A percentile compares a stretch with the other conserved stretches of the same genome.
phyloP scores from a whole-genome alignment of 2,797 vertebrate species.

The Ibycter americanus region DNA sequence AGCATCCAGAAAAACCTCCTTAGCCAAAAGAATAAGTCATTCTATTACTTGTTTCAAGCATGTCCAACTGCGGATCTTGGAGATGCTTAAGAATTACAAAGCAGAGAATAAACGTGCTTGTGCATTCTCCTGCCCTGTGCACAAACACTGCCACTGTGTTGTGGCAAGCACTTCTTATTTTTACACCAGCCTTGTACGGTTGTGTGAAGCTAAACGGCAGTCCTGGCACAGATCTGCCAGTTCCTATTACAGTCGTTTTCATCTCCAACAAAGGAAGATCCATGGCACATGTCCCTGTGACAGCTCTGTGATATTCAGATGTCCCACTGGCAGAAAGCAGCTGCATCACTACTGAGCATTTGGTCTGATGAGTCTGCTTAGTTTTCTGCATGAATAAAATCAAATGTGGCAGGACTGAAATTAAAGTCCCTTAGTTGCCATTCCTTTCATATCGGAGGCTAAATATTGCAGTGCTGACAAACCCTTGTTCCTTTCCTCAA shows the following conservation, averaged over 20 bases:
- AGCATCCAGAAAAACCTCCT: background rate
- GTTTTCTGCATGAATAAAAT: slow-evolving; percentile 20
- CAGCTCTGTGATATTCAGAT: background rate
- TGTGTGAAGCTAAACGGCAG: background rate
- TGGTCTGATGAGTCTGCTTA: background rate
- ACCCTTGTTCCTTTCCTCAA: background rate
- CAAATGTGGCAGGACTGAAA: background rate
- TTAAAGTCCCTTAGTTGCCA: background rate
- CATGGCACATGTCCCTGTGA: background rate
- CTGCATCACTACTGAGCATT: background rate
- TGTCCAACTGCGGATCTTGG: background rate
- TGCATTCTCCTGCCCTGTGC: background rate
- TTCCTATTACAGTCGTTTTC: background rate
- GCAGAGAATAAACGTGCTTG: background rate
- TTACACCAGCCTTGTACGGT: background rate
- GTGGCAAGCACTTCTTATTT: background rate
- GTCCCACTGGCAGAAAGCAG: slow-evolving; percentile 12
- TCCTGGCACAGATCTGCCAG: slow-evolving; percentile 26
- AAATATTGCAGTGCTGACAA: background rate
- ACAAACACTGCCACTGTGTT: background rate
- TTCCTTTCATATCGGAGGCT: background rate
- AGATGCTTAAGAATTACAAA: background rate
- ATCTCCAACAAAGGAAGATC: background rate
- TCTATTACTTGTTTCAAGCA: background rate
- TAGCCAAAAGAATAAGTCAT: background rate